A percentile compares a stretch with the other conserved stretches of the same genome.
Evolutionary conservation across 2,888 invertebrate genomes (phyloP).

Genomic region (Caenorhabditis doughertyi): DNA sequence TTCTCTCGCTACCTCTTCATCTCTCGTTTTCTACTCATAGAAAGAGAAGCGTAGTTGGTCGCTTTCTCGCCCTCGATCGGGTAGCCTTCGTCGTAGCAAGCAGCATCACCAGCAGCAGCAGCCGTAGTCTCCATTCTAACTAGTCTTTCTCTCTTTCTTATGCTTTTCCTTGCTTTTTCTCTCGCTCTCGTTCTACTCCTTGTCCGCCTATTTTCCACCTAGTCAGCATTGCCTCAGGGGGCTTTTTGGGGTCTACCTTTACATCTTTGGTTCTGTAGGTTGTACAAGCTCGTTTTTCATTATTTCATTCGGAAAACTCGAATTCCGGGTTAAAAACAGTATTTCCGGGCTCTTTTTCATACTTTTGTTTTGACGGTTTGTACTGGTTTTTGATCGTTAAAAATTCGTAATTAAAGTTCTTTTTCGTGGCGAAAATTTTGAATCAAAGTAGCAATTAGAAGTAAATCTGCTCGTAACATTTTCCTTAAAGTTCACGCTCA

Average conservation of each 20-base stretch:
- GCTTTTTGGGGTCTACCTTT: constrained; percentile 27
- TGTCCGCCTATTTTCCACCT: constrained; percentile 21
- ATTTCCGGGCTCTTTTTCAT: no score
- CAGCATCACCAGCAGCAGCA: no score
- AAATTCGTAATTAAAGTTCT: no score
- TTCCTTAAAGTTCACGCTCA: no score
- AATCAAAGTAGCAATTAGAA: no score
- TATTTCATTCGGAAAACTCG: neutral
- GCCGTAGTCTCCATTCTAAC: constrained; percentile 31
- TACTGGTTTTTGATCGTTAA: no score
- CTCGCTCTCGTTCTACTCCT: constrained; percentile 1
- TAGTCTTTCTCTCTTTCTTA: constrained; percentile 41
- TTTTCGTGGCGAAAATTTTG: no score
- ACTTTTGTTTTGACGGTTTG: no score
- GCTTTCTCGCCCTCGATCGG: constrained; percentile 58
- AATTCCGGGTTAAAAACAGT: no score
- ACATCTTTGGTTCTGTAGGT: constrained; percentile 9
- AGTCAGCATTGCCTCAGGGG: constrained; percentile 14
- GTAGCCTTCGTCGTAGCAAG: constrained; percentile 27
- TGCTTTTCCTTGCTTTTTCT: constrained; percentile 26
- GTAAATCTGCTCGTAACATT: no score
- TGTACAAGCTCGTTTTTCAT: constrained; percentile 6
- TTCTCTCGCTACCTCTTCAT: neutral
- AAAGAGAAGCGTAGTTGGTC: constrained; percentile 49
- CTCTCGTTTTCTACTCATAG: constrained; percentile 32